These are phyloP conservation scores for Sesia apiformis DNA, from an alignment of 2,888 invertebrate species.

Conservation along the genomic window DNA sequence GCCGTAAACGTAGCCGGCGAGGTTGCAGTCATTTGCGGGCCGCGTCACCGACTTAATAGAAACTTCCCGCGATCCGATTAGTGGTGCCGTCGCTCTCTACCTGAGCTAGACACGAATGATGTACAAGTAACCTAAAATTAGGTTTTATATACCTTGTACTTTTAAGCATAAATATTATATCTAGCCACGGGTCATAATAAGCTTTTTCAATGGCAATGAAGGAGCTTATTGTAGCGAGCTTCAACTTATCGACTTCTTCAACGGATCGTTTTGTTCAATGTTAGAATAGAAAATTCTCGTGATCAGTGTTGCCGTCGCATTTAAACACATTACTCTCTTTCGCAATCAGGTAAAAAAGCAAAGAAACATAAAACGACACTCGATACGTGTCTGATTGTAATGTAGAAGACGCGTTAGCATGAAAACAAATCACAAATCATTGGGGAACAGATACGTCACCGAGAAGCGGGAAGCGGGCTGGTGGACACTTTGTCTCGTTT, in stretches of 20 bases:
- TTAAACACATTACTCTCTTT: too few relatives aligned
- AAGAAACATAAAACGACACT: background rate
- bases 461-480: background rate
- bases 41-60: conserved; percentile 25
- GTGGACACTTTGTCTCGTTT: conserved; percentile 19
- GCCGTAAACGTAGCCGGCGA: background rate
- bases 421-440: conserved; percentile 1
- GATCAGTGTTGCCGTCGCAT: too few relatives aligned
- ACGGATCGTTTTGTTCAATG: too few relatives aligned
- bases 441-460: background rate
- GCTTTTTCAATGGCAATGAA: too few relatives aligned
- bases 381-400: background rate
- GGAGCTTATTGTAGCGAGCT: too few relatives aligned
- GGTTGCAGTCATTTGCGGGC: conserved; percentile 18
- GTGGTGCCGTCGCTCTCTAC: conserved; percentile 6
- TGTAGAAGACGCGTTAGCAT: background rate
- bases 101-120: background rate
- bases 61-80: conserved; percentile 31
- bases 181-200: too few relatives aligned
- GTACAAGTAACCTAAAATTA: background rate
- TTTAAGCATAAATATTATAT: background rate
- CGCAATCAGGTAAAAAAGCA: too few relatives aligned
- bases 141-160: background rate
- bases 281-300: too few relatives aligned
- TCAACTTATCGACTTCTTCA: too few relatives aligned